These are phyloP conservation scores for Hymenopus coronatus DNA, from an alignment of 2,888 invertebrate species.

Conservation along the genomic window DNA sequence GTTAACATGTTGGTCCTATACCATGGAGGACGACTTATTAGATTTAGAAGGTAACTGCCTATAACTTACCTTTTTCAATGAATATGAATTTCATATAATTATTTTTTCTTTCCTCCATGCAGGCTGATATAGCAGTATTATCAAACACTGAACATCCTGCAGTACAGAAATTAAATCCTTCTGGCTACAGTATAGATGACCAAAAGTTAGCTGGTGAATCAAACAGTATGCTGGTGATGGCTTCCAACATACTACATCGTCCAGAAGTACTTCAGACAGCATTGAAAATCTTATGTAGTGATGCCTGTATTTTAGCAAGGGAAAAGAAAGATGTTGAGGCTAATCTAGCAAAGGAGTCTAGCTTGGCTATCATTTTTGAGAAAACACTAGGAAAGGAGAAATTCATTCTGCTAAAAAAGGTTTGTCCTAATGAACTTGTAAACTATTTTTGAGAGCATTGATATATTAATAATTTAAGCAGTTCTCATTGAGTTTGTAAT, in stretches of 20 bases:
- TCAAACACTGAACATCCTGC: conserved; percentile 42
- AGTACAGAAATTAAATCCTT: conserved; percentile 49
- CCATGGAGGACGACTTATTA: too few species aligned
- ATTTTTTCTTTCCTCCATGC: conserved; percentile 47
- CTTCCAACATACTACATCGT: conserved; percentile 53
- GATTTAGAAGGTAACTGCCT: too few species aligned
- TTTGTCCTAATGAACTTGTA: conserved; percentile 3
- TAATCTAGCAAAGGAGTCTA: conserved; percentile 45
- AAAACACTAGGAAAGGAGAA: conserved; percentile 54
- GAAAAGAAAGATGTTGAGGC: conserved; percentile 53
- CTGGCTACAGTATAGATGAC: conserved; percentile 51
- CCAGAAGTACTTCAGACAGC: conserved; percentile 53
- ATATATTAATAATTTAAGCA: too few species aligned
- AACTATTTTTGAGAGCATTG: too few species aligned
- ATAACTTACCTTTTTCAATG: too few species aligned
- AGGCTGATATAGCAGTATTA: conserved; percentile 62
- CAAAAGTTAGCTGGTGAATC: conserved; percentile 57
- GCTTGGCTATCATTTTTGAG: conserved; percentile 37
- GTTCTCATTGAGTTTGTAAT: too few species aligned
- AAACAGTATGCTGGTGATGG: conserved; percentile 52
- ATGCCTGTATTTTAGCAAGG: conserved; percentile 60
- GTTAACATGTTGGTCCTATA: too few species aligned
- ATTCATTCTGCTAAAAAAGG: conserved; percentile 55
- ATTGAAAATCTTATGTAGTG: conserved; percentile 53
- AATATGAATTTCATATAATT: too few species aligned